A percentile compares a stretch with the other conserved stretches of the same genome.
These are phyloP conservation scores for Acholoe squamosa DNA, from an alignment of 2,888 invertebrate genomes.

Conservation along the genomic window DNA sequence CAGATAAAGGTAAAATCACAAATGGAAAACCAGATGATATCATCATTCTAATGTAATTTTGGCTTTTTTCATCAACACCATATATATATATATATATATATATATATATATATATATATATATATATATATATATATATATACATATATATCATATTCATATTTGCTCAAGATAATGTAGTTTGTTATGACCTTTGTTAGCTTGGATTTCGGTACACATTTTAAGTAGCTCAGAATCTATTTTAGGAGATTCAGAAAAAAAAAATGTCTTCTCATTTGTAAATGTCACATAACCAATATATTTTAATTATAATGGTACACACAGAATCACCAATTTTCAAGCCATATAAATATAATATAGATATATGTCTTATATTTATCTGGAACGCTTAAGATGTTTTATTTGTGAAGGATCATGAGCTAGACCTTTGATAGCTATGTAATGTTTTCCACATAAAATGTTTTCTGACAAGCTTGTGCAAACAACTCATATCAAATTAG, in stretches of 20 bases:
- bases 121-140: no score
- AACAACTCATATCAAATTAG: not conserved
- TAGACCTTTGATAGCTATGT: not conserved
- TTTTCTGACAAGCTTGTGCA: not conserved
- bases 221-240: no score
- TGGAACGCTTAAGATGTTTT: slow-evolving; percentile 24
- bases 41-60: slow-evolving; percentile 7
- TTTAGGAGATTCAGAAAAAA: no score
- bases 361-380: not conserved
- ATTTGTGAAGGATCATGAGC: not conserved
- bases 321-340: slow-evolving; percentile 1
- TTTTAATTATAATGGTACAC: not conserved
- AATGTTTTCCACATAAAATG: not conserved
- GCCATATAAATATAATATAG: slow-evolving; percentile 7
- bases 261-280: not conserved
- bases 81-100: not conserved
- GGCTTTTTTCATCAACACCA: not conserved
- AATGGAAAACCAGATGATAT: not conserved
- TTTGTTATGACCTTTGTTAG: not conserved
- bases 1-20: not conserved
- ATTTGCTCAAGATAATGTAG: not conserved
- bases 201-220: not conserved
- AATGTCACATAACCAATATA: not conserved
- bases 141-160: not conserved
- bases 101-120: no score